A percentile compares a stretch with the other conserved stretches of the same genome.
phyloP scores from a whole-genome alignment of 2,888 invertebrate species.

The Clusia tigrina region DNA sequence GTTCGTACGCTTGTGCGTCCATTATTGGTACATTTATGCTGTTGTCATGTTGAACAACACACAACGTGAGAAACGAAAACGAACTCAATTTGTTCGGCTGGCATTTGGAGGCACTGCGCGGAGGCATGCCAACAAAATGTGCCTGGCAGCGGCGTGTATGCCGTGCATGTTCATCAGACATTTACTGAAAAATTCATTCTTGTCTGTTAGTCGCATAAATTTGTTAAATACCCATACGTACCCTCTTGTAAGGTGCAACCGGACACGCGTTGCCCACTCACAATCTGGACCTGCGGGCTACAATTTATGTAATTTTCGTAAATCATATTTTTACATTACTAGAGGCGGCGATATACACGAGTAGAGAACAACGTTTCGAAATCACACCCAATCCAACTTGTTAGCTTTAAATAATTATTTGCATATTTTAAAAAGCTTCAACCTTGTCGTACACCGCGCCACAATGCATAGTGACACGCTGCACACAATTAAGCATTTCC shows the following conservation, averaged over 20 bases:
- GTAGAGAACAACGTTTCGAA: no score
- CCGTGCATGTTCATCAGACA: slow-evolving; percentile 16
- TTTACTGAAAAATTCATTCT: slow-evolving; percentile 44
- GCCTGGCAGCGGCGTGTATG: neutral
- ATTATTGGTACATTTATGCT: slow-evolving; percentile 36
- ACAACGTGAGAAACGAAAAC: slow-evolving; percentile 57
- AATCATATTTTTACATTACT: no score
- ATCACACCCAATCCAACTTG: no score
- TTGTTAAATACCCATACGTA: slow-evolving; percentile 9
- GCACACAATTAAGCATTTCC: neutral
- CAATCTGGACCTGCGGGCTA: no score
- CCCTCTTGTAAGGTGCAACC: slow-evolving; percentile 12
- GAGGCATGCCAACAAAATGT: neutral
- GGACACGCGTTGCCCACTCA: slow-evolving; percentile 12
- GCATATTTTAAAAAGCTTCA: no score
- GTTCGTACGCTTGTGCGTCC: neutral
- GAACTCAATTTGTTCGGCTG: slow-evolving; percentile 57
- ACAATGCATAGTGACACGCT: slow-evolving; percentile 1
- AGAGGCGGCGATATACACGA: no score
- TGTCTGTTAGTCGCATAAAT: slow-evolving; percentile 27
- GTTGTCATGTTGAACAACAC: slow-evolving; percentile 53
- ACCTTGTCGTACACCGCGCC: no score
- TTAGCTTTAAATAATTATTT: no score
- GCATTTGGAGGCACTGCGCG: slow-evolving; percentile 37
- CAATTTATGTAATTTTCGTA: no score